Evolutionary conservation across 1,140 invertebrate species (phyloP).

Genomic region (Bombus fervidus): DNA sequence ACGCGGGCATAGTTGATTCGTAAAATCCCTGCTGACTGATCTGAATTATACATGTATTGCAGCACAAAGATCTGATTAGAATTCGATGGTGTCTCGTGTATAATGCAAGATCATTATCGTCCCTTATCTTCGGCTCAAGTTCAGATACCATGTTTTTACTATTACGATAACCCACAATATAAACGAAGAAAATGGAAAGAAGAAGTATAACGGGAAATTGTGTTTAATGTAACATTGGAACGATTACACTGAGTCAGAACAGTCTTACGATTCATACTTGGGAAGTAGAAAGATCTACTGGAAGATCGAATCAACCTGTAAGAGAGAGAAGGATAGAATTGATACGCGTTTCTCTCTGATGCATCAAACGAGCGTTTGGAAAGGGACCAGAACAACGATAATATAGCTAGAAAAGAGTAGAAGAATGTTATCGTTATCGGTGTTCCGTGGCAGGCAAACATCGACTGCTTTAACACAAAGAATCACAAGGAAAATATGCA

Average conservation of each 20-base stretch:
- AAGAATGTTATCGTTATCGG: constrained; percentile 63
- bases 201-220: background rate
- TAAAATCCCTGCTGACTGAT: background rate
- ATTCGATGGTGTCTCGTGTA: constrained; percentile 38
- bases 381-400: constrained; percentile 29
- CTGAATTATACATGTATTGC: constrained; percentile 35
- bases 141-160: background rate
- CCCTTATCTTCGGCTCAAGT: constrained; percentile 2
- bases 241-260: background rate
- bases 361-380: background rate
- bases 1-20: background rate
- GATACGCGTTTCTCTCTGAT: background rate
- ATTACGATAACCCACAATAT: background rate
- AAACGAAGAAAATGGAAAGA: background rate
- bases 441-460: constrained; percentile 59
- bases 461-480: constrained; percentile 28
- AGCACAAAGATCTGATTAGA: constrained; percentile 27
- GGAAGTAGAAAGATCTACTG: background rate
- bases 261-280: background rate
- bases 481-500: constrained; percentile 57
- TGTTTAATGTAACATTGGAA: background rate
- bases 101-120: constrained; percentile 35
- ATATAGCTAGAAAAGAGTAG: constrained; percentile 34
- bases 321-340: background rate
- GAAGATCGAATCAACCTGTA: background rate